These are phyloP conservation scores for Drosophila seclusa DNA, from an alignment of 2,888 invertebrate genomes.

Conservation along the genomic window DNA sequence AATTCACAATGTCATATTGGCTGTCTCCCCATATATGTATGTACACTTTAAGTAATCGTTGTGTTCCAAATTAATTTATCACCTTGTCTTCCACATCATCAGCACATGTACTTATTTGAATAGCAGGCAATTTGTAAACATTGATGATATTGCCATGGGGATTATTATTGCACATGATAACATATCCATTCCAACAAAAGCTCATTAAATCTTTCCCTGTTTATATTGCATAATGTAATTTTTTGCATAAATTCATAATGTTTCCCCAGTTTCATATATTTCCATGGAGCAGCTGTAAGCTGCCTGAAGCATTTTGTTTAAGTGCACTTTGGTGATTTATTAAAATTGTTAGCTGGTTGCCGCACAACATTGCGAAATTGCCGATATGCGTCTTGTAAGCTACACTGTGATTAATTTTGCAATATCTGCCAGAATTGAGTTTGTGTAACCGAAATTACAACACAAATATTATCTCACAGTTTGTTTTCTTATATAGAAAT, in stretches of 20 bases:
- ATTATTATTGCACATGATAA: constrained; percentile 7
- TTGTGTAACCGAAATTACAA: neutral
- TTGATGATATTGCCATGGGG: constrained; percentile 26
- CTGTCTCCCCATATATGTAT: neutral
- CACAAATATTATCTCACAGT: neutral
- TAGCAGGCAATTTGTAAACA: constrained; percentile 4
- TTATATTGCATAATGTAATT: constrained; percentile 9
- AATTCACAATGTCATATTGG: neutral
- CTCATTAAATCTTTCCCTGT: constrained; percentile 20
- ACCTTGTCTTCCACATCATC: neutral
- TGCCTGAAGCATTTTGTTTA: constrained; percentile 51
- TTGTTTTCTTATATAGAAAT: neutral
- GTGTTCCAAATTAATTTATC: neutral
- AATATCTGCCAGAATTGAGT: constrained; percentile 10
- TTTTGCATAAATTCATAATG: constrained; percentile 27
- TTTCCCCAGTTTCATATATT: constrained; percentile 33
- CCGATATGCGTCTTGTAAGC: constrained; percentile 23
- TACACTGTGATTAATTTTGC: constrained; percentile 33
- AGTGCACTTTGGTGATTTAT: constrained; percentile 64
- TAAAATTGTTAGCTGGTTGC: constrained; percentile 36
- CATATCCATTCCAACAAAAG: constrained; percentile 11
- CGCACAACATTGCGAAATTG: constrained; percentile 23
- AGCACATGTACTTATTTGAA: neutral
- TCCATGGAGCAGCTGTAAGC: constrained; percentile 34
- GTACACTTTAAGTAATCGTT: neutral